Base-by-base conservation (phyloP, 2,113 vertebrate genomes). In the Phocoena sinus region DNA sequence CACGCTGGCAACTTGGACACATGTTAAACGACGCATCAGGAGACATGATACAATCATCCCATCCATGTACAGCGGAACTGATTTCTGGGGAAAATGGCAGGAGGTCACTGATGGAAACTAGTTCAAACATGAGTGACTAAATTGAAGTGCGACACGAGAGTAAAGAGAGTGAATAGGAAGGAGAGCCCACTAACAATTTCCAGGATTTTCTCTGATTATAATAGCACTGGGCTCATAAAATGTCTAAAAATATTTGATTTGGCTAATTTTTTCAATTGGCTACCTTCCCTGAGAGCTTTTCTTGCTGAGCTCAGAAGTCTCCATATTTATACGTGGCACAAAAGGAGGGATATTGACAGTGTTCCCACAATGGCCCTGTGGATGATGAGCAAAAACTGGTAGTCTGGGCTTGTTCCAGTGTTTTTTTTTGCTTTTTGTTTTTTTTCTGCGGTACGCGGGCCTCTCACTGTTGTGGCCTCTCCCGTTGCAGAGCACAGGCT, bases 211-310 rank as follows among this genome's bases (percentile, higher is more conserved):
- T 82, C 58, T 96, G 47, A 94, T 95, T 92, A 47, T 60, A 95
- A 92, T 38, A 91, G 58, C 28, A 36, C 26, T 56, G 23, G 62
- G 17, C 71, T 89, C 25, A 92, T 70, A 84, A 92, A 89, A 90
- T 71, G 8, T 60, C 41, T 92, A 82, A 89, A 73, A 74, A 86
- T 53, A 76, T 90, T 87, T 94, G 68, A 90, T 96, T 92, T 96
- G 81, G 65, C 23, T 91, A 60, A 41, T 76, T 68, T 93, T 91
- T 94, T 81, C 56, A 74, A 25, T 73, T 94, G 94, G 50, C 60
- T 94, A n/a, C 12, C 89, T 82, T 93, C 50, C 25, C 80, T 71
- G 25, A 94, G 87, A 62, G 63, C 11, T 93, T 17, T 93, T 95
- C 53, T 73, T 38, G 7, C 7, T 80, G 33, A 73, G 9, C 47